These are phyloP conservation scores for Bugulina stolonifera DNA, from an alignment of 2,888 invertebrate genomes.

Conservation along the genomic window DNA sequence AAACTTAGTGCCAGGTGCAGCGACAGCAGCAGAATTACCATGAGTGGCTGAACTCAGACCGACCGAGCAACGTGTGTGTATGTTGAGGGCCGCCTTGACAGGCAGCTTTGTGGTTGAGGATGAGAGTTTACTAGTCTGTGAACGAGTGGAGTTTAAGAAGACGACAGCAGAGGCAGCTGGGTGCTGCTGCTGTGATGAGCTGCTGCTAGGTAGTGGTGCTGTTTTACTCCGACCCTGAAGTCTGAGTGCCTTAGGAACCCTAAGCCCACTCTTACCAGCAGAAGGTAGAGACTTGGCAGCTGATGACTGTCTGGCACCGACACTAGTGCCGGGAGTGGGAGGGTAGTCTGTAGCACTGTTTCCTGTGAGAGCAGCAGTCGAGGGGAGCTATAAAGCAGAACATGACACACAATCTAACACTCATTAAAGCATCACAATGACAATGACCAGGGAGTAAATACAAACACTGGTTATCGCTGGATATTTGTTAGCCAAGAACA, in stretches of 20 bases:
- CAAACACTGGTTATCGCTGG: too few species aligned
- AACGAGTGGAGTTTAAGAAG: background rate
- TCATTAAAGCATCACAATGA: too few species aligned
- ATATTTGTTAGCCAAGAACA: too few species aligned
- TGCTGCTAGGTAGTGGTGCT: conserved; percentile 13
- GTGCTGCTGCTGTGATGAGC: background rate
- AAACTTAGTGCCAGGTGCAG: conserved; percentile 5
- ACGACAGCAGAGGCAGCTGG: background rate
- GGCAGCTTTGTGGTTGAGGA: conserved; percentile 21
- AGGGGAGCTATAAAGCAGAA: background rate
- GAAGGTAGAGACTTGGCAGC: background rate
- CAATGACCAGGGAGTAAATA: too few species aligned
- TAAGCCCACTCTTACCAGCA: conserved; percentile 10
- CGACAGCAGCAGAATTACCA: background rate
- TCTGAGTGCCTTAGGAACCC: conserved; percentile 2
- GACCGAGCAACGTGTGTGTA: background rate
- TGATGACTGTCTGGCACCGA: too few species aligned
- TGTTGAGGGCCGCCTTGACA: background rate
- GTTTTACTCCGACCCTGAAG: conserved; percentile 24
- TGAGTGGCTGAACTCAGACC: background rate
- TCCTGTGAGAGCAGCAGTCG: too few species aligned
- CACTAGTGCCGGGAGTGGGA: too few species aligned
- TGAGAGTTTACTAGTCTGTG: background rate
- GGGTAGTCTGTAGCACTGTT: too few species aligned
- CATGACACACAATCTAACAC: background rate